Percentiles rank a stretch among this genome's conserved stretches.
These are phyloP conservation scores for Tachina fera DNA, from an alignment of 2,888 invertebrate species.

Conservation along the genomic window DNA sequence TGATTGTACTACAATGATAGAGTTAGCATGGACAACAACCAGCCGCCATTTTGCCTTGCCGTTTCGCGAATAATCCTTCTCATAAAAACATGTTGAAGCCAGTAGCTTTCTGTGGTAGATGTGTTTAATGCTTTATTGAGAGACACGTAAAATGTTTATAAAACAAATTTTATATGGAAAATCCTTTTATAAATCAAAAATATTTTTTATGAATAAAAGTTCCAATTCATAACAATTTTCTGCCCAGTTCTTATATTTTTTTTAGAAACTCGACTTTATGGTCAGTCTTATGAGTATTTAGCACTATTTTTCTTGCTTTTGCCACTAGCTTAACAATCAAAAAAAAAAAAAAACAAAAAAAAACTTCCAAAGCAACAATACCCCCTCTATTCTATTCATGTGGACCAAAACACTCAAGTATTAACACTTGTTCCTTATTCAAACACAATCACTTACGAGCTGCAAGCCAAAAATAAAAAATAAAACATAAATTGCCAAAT, in stretches of 20 bases:
- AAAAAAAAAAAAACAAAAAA: too few relatives aligned
- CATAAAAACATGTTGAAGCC: too few relatives aligned
- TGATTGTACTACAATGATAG: too few relatives aligned
- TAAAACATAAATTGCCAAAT: conserved; percentile 28
- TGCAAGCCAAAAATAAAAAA: conserved; percentile 1
- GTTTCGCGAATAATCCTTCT: too few relatives aligned
- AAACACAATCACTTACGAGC: conserved; percentile 13
- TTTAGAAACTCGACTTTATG: conserved; percentile 21
- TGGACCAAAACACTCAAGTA: conserved; percentile 32
- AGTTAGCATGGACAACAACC: too few relatives aligned
- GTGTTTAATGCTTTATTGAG: too few relatives aligned
- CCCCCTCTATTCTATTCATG: conserved; percentile 22
- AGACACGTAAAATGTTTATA: too few relatives aligned
- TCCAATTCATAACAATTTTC: not conserved
- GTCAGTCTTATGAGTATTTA: conserved; percentile 42
- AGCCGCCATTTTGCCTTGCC: too few relatives aligned
- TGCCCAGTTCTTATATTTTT: not conserved
- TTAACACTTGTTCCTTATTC: conserved; percentile 35
- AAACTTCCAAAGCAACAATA: conserved; percentile 24
- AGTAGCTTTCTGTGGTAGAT: too few relatives aligned
- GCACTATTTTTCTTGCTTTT: conserved; percentile 24
- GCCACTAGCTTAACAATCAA: conserved; percentile 18
- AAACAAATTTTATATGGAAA: too few relatives aligned
- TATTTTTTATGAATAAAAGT: not conserved
- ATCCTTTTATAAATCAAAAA: too few relatives aligned